Evolutionary conservation across 2,888 invertebrate species (phyloP), one percentile per base, ranked within the genome.

Genomic region (Pristionchus exspectatus): DNA sequence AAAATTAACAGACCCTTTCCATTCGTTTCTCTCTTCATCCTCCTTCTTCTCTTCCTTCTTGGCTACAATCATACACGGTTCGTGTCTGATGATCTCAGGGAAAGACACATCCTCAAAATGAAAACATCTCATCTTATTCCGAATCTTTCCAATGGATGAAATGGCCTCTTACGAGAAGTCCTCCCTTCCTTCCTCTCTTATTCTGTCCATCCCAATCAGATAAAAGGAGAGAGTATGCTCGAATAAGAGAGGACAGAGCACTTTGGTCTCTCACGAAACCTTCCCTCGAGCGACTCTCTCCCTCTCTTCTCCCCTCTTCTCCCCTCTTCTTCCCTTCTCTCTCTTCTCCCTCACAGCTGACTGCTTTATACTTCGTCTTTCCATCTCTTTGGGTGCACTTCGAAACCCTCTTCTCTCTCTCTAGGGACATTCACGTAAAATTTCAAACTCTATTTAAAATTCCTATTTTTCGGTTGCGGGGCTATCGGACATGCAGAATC

Each of bases 21-120:
- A 33, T 21, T 83, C 56, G 16, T 83, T 83, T n/a, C 14, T 83
- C 24, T 56, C 83, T 12, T 86, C 63, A 12, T 44, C 16, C n/a
- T 63, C 50, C n/a, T 69, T 87, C 69, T 66, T 44, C 50, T 69
- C 69, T 50, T 87, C 50, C 69, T 27, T 87, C 87, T 50, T 87
- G n/a, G 44, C 66, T 14, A 69, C 50, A 87, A 69, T 54, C 44
- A 44, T n/a, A n/a, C 66, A 63, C 38, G 50, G 14, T 5, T 56
- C 30, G 0, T 84, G 27, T 50, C 44, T 30, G 1, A 16, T 88
- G 24, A 88, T 54, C 56, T 88, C 87, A 54, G 87, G 87, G 87
- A 88, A 88, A 10, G 87, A 88, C 2, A 88, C 87, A 44, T 88
- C 87, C 87, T 88, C 16, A 74, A 85, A n/a, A 59, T 7, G 54